A percentile compares a stretch with the other conserved stretches of the same genome.
Evolutionary conservation across 2,113 vertebrate genomes (phyloP).

Genomic region (Alectura lathami): DNA sequence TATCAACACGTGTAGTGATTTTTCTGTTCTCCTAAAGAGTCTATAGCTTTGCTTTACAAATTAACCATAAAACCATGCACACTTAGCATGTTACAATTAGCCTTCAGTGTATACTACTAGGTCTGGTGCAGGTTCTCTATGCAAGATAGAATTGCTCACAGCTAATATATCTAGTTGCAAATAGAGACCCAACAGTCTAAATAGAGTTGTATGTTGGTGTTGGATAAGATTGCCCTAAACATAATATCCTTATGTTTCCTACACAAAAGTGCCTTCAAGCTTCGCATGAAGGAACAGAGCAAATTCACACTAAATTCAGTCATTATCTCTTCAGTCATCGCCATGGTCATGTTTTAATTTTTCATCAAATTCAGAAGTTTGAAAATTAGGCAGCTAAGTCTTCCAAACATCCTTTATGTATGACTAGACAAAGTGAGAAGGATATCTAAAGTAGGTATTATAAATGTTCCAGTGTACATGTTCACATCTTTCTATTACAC

Average conservation of each 20-base stretch:
- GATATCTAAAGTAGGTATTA: not conserved
- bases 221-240: not conserved
- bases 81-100: accelerated
- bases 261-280: not conserved
- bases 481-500: not conserved
- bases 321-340: not conserved
- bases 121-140: not conserved
- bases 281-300: not conserved
- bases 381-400: not conserved
- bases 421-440: not conserved
- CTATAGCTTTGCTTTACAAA: not conserved
- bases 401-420: not conserved
- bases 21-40: not conserved
- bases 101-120: not conserved
- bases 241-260: not conserved
- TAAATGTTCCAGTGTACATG: no score
- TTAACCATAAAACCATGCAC: not conserved
- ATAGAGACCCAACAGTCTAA: not conserved
- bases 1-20: not conserved
- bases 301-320: not conserved
- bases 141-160: not conserved
- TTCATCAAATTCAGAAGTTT: not conserved
- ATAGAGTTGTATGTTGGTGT: not conserved
- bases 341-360: not conserved
- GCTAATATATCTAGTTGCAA: not conserved